Evolutionary conservation across 2,113 vertebrate species (phyloP).

Genomic region (Planiliza haematocheilus): DNA sequence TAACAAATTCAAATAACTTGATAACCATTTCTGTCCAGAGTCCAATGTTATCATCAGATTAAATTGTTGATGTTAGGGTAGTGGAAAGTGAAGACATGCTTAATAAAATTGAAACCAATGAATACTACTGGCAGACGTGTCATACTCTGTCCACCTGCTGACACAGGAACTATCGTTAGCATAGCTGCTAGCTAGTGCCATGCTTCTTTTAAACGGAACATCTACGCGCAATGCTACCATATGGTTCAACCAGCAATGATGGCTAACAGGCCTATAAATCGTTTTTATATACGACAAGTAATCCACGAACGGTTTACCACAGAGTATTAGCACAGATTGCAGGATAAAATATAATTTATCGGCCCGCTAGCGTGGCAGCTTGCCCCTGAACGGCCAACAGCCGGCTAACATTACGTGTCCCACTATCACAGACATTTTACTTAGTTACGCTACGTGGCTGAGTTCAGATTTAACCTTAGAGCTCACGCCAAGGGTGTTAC

Average conservation of each 20-base stretch:
- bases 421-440: constrained; percentile 46
- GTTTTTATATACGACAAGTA: background rate
- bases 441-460: constrained; percentile 66
- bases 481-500: background rate
- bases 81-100: background rate
- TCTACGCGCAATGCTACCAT: constrained; percentile 32
- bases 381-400: constrained; percentile 36
- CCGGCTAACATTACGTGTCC: constrained; percentile 75
- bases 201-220: constrained; percentile 58
- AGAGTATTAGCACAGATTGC: background rate
- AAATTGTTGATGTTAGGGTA: rapidly evolving
- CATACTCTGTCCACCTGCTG: constrained; percentile 72
- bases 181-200: constrained; percentile 71
- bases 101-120: background rate
- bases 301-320: background rate
- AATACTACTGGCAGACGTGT: constrained; percentile 59
- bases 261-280: background rate
- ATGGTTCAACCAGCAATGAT: background rate
- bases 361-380: constrained; percentile 44
- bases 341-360: background rate
- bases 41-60: background rate
- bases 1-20: constrained; percentile 8
- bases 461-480: constrained; percentile 23
- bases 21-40: background rate
- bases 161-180: constrained; percentile 62